Base-by-base conservation (phyloP, 2,888 invertebrate species). In the Falcaria lacertinaria region DNA sequence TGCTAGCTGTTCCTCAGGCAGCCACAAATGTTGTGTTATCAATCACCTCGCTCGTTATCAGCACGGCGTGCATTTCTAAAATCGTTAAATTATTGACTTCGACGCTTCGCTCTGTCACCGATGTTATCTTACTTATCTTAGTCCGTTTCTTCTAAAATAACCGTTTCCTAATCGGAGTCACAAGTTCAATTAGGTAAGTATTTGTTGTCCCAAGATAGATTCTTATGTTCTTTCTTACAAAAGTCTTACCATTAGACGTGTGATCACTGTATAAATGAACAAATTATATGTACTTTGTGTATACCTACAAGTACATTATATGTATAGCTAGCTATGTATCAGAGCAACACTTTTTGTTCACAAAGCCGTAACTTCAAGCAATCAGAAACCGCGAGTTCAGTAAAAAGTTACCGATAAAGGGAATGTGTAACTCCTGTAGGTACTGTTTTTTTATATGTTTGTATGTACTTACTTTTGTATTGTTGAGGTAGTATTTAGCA, bases 41-140 rank as follows among this genome's bases (percentile, higher is more conserved):
- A 28, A n/a, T n/a, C n/a, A n/a, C n/a, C n/a, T 28, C 28, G 2
- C 28, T 11, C 15, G 39, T 54, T 52, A 57, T 58, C 57, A 48
- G 50, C 49, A 41, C 50, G 44, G 43, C 38, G 45, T 57, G 57
- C 57, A 57, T 48, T 48, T 56, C 32, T 41, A 6, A 32, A 41
- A 47, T 51, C 48, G 28, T 11, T 28, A 25, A 25, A 8, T 25
- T 6, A 2, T 11, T 11, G 11, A 28, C 11, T 11, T 28, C 28
- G 28, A 28, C 28, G 28, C 28, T 28, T 11, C 28, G 11, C 28
- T 19, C 19, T 28, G 28, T n/a, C n/a, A n/a, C n/a, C n/a, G n/a
- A 11, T 25, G 5, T 25, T 25, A 25, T 28, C 28, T 11, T n/a
- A n/a, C n/a, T 7, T 28, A 28, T 28, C 28, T 28, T 28, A 28